Conservation (phyloP, 2,888 invertebrate species). For the Nymphalis c-album region DNA sequence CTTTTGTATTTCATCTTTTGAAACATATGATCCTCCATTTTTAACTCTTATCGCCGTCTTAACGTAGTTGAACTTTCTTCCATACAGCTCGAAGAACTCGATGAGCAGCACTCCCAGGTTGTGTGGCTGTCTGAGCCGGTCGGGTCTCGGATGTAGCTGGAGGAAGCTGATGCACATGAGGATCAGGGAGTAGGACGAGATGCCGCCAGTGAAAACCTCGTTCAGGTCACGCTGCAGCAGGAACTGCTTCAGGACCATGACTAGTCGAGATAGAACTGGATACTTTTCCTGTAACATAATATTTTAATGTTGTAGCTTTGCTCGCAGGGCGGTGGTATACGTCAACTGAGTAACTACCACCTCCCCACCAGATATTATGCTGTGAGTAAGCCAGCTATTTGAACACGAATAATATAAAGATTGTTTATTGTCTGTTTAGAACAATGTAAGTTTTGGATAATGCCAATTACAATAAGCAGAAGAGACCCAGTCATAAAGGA, state of each 20-base stretch:
- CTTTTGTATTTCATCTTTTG: constrained; percentile 94
- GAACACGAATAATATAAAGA: too few relatives aligned
- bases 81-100: constrained; percentile 98
- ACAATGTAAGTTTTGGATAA: too few relatives aligned
- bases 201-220: constrained; percentile 99
- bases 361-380: too few relatives aligned
- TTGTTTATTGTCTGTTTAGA: too few relatives aligned
- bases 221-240: constrained; percentile 98
- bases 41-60: constrained; percentile 96
- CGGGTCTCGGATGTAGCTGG: constrained; percentile 93
- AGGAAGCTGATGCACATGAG: constrained; percentile 99
- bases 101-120: constrained; percentile 97
- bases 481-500: too few relatives aligned
- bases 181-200: constrained; percentile 99
- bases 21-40: constrained; percentile 95
- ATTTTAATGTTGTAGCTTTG: background rate
- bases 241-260: constrained; percentile 99
- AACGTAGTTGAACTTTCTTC: constrained; percentile 97
- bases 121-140: constrained; percentile 82
- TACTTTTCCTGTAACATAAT: constrained; percentile 82
- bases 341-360: too few relatives aligned
- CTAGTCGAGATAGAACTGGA: constrained; percentile 95
- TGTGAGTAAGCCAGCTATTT: too few relatives aligned
- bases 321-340: too few relatives aligned
- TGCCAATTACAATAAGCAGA: too few relatives aligned